Evolutionary conservation across 2,797 vertebrate species (phyloP).

Genomic region (Geotrypetes seraphini): DNA sequence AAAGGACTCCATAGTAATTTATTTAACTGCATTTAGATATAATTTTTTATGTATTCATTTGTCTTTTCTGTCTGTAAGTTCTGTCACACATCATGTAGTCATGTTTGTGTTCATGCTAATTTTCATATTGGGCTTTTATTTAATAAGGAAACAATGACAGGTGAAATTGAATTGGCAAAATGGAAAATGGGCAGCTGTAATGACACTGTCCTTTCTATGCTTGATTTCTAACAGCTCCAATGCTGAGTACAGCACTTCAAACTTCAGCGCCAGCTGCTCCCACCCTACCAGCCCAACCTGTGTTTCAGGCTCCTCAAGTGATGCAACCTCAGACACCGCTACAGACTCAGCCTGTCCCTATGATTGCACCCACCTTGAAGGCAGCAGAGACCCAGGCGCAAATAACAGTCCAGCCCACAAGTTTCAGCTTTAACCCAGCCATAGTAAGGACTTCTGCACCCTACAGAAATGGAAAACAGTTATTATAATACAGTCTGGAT

Average conservation of each 20-base stretch:
- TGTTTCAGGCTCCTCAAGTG: conserved; percentile 63
- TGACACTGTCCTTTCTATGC: conserved; percentile 19
- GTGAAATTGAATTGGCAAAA: no score
- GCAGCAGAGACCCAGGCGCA: conserved; percentile 62
- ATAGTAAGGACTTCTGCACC: conserved; percentile 68
- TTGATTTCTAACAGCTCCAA: conserved; percentile 65
- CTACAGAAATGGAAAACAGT: no score
- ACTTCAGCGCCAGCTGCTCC: conserved; percentile 41
- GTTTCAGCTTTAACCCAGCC: conserved; percentile 83
- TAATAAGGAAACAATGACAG: no score
- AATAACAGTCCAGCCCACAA: conserved; percentile 75
- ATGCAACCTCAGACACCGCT: conserved; percentile 46
- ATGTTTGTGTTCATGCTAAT: no score
- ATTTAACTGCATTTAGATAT: no score
- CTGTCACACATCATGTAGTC: no score
- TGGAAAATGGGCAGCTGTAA: not conserved
- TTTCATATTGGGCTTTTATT: no score
- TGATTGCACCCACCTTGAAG: conserved; percentile 46
- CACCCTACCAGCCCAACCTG: conserved; percentile 47
- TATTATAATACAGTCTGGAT: not conserved
- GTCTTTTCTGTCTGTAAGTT: no score
- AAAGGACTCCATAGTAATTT: no score
- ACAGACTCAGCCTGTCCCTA: conserved; percentile 48
- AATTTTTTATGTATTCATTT: no score
- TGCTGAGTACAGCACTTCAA: conserved; percentile 62